Conservation (phyloP, 1,140 invertebrate genomes). For the Drosophila saltans region DNA sequence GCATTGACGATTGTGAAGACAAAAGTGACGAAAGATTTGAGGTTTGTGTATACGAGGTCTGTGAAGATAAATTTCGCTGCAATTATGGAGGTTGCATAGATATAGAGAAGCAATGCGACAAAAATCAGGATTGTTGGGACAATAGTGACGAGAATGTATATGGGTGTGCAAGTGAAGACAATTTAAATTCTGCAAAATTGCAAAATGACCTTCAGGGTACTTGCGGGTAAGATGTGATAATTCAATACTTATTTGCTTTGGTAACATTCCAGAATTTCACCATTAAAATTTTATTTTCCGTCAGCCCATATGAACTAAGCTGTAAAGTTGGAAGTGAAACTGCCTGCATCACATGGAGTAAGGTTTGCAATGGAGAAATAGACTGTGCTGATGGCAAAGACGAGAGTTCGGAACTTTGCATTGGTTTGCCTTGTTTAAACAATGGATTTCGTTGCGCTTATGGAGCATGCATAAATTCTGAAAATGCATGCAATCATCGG, state of each 20-base stretch:
- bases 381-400: constrained; percentile 86
- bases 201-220: background rate
- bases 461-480: constrained; percentile 85
- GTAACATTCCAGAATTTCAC: no score
- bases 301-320: background rate
- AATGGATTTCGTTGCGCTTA: constrained; percentile 85
- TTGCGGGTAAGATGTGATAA: constrained; percentile 27
- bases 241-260: background rate
- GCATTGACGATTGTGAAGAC: constrained; percentile 85
- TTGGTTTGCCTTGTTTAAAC: constrained; percentile 69
- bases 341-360: constrained; percentile 37
- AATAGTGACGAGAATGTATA: constrained; percentile 33
- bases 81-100: constrained; percentile 44
- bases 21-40: constrained; percentile 87
- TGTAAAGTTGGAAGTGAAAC: background rate
- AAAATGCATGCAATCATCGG: constrained; percentile 85
- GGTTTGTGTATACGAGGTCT: constrained; percentile 10
- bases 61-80: constrained; percentile 29
- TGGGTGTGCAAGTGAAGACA: background rate
- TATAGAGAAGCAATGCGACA: background rate
- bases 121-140: constrained; percentile 32
- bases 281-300: background rate
- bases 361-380: constrained; percentile 72
- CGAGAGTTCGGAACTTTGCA: constrained; percentile 83
- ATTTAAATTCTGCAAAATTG: background rate